Evolutionary conservation across 1,140 invertebrate species (phyloP).

Genomic region (Bombus affinis): DNA sequence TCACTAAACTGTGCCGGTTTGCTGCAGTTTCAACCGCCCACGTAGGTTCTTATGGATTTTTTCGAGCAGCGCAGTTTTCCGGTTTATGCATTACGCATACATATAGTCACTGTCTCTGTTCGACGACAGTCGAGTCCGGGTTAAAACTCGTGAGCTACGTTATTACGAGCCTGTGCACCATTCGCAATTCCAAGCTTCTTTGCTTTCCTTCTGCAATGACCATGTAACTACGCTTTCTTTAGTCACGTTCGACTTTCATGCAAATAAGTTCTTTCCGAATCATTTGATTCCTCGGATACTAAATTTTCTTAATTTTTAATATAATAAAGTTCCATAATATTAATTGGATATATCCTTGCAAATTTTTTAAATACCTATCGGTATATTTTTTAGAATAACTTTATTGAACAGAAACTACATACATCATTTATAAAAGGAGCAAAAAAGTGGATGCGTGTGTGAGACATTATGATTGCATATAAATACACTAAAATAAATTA

Average conservation of each 20-base stretch:
- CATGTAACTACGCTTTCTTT: constrained; percentile 2
- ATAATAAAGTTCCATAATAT: background rate
- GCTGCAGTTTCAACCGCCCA: constrained; percentile 29
- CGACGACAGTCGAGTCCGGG: background rate
- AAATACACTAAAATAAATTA: too few species aligned
- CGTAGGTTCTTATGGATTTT: constrained; percentile 12
- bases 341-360: too few species aligned
- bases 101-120: background rate
- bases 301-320: background rate
- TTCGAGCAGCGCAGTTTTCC: constrained; percentile 20
- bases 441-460: background rate
- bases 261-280: background rate
- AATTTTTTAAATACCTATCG: too few species aligned
- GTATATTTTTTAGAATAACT: too few species aligned
- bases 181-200: background rate
- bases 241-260: background rate
- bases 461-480: too few species aligned
- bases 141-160: background rate
- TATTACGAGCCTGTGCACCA: background rate
- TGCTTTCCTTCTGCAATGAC: background rate
- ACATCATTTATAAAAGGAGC: background rate
- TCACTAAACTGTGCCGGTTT: constrained; percentile 9
- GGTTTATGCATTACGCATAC: constrained; percentile 9
- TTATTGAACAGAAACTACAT: too few species aligned
- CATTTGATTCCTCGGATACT: background rate